Evolutionary conservation across 2,888 invertebrate genomes (phyloP).

Genomic region (Matsumyia berberina): DNA sequence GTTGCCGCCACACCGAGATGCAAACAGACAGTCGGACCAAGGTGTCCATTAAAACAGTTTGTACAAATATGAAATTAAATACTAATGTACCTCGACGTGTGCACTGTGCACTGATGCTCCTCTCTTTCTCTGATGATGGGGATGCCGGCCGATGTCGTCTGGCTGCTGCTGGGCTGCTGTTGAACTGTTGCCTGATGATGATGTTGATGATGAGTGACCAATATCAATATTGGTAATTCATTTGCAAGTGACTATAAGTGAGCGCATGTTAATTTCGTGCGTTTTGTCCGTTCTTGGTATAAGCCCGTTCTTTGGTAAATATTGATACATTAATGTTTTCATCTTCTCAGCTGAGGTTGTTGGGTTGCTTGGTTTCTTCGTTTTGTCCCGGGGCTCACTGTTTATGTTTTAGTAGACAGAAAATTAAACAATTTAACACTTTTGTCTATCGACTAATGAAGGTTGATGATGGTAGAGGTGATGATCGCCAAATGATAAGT

Average conservation of each 20-base stretch:
- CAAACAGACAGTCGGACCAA: conserved; percentile 50
- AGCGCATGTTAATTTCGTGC: conserved; percentile 65
- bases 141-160: conserved; percentile 22
- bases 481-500: conserved; percentile 61
- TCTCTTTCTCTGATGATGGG: conserved; percentile 31
- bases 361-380: conserved; percentile 1
- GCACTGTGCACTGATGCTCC: conserved; percentile 46
- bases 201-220: conserved; percentile 72
- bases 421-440: conserved; percentile 76
- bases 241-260: conserved; percentile 73
- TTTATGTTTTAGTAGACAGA: conserved; percentile 76
- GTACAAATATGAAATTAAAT: conserved; percentile 76
- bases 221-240: conserved; percentile 75
- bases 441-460: conserved; percentile 70
- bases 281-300: conserved; percentile 38
- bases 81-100: conserved; percentile 73
- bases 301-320: conserved; percentile 73
- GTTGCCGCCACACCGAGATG: conserved; percentile 36
- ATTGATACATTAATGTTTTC: conserved; percentile 68
- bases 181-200: conserved; percentile 42
- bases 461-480: conserved; percentile 24
- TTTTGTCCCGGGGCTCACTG: conserved; percentile 8
- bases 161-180: conserved; percentile 22
- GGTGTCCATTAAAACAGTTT: conserved; percentile 76
- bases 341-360: conserved; percentile 25